Conservation (phyloP, 2,797 vertebrate species). For the Peromyscus melanophrys region DNA sequence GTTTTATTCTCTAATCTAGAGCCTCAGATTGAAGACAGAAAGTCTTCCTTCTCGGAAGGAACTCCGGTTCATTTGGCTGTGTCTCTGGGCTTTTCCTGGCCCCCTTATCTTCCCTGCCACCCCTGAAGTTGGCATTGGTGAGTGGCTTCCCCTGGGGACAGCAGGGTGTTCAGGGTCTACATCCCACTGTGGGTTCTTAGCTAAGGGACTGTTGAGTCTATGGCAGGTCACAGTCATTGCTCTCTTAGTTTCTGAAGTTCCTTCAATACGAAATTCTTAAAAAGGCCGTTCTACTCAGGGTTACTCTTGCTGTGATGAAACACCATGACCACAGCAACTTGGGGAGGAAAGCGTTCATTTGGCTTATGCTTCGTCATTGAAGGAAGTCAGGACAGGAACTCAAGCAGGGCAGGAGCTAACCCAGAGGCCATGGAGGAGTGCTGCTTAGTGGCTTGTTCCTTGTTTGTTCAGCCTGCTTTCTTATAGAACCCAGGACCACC, state of each 20-base stretch:
- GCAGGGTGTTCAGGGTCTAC: background rate
- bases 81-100: background rate
- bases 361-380: background rate
- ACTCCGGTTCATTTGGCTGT: background rate
- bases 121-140: background rate
- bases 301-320: background rate
- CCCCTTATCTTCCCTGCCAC: background rate
- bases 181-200: background rate
- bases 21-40: background rate
- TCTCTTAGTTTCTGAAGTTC: background rate
- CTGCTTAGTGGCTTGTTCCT: background rate
- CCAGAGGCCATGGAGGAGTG: background rate
- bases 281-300: background rate
- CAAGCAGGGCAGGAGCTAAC: background rate
- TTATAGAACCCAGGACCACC: background rate
- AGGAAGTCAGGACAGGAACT: background rate
- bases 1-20: slow-evolving; percentile 9
- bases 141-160: background rate
- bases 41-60: background rate
- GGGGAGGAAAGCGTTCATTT: background rate
- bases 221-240: too few relatives aligned
- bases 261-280: background rate
- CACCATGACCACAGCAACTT: background rate
- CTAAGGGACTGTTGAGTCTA: background rate
- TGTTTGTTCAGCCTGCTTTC: background rate